Conservation (phyloP, 2,797 vertebrate species). For the Enoplosus armatus region DNA sequence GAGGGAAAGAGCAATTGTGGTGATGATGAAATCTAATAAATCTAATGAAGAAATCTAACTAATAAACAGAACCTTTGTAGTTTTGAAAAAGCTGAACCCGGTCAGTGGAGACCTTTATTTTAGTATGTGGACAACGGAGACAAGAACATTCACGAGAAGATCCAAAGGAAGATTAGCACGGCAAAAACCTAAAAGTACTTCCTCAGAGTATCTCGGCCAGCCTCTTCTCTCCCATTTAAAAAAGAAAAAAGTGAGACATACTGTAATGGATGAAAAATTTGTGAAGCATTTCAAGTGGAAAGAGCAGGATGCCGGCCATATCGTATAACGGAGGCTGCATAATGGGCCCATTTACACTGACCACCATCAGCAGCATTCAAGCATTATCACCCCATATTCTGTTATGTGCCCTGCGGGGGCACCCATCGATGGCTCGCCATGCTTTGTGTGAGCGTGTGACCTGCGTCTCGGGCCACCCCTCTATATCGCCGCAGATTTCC, state of each 20-base stretch:
- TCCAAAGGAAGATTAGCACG: slow-evolving; percentile 8
- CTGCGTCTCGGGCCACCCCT: background rate
- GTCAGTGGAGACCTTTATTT: slow-evolving; percentile 5
- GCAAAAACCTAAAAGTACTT: slow-evolving; percentile 2
- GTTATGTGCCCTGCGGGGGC: slow-evolving; percentile 40
- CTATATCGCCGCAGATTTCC: slow-evolving; percentile 30
- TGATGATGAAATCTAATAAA: slow-evolving; percentile 28
- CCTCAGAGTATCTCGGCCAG: background rate
- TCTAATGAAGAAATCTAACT: slow-evolving; percentile 20
- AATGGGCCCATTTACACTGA: slow-evolving; percentile 58
- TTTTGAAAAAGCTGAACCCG: slow-evolving; percentile 6
- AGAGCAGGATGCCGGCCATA: slow-evolving; percentile 20
- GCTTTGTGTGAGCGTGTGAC: slow-evolving; percentile 55
- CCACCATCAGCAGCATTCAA: slow-evolving; percentile 52
- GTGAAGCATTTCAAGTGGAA: slow-evolving; percentile 22
- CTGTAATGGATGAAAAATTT: slow-evolving; percentile 25
- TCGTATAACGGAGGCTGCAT: slow-evolving; percentile 48
- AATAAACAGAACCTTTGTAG: slow-evolving; percentile 17
- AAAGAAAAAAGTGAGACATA: background rate
- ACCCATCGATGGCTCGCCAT: slow-evolving; percentile 54
- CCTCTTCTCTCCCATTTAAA: background rate
- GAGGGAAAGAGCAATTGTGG: slow-evolving; percentile 5
- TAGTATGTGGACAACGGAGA: background rate
- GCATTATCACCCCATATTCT: slow-evolving; percentile 52
- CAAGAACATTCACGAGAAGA: background rate